phyloP scores from a whole-genome alignment of 2,113 vertebrate genomes.

The Ifrita kowaldi region DNA sequence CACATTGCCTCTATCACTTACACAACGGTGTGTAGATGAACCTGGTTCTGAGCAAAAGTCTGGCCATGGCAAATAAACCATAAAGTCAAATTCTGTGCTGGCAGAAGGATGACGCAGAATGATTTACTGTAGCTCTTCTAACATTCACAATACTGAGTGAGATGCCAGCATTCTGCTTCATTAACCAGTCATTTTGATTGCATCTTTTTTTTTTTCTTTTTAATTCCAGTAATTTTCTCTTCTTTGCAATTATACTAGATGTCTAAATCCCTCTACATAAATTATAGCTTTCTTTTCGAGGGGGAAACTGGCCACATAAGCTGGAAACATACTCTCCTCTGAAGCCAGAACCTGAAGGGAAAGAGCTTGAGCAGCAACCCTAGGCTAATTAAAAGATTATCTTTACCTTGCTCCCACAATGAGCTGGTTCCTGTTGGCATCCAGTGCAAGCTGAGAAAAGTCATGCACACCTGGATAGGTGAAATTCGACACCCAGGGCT shows the following conservation, averaged over 20 bases:
- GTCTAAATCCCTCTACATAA: slow-evolving; percentile 21
- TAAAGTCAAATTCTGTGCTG: not conserved
- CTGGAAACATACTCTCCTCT: not conserved
- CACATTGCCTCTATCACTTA: not conserved
- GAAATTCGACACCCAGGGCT: slow-evolving; percentile 91
- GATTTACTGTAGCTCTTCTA: not conserved
- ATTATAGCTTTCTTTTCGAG: not conserved
- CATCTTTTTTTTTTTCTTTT: not conserved
- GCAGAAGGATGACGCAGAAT: not conserved
- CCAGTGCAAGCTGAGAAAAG: slow-evolving; percentile 94
- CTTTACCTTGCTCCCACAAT: slow-evolving; percentile 96
- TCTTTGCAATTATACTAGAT: slow-evolving; percentile 34
- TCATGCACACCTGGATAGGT: slow-evolving; percentile 86
- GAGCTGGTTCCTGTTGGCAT: slow-evolving; percentile 93
- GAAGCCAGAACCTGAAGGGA: not conserved
- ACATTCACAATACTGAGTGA: not conserved
- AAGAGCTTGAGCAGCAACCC: not conserved
- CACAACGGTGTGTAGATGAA: not conserved
- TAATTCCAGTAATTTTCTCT: slow-evolving; percentile 35
- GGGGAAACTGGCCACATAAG: not conserved
- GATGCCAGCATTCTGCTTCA: slow-evolving; percentile 34
- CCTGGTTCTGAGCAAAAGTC: not conserved
- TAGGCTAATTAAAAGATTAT: slow-evolving; percentile 25
- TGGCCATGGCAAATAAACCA: not conserved
- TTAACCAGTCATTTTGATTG: slow-evolving; percentile 27